These are phyloP conservation scores for Odontomachus brunneus DNA, from an alignment of 1,140 invertebrate genomes.

Conservation along the genomic window DNA sequence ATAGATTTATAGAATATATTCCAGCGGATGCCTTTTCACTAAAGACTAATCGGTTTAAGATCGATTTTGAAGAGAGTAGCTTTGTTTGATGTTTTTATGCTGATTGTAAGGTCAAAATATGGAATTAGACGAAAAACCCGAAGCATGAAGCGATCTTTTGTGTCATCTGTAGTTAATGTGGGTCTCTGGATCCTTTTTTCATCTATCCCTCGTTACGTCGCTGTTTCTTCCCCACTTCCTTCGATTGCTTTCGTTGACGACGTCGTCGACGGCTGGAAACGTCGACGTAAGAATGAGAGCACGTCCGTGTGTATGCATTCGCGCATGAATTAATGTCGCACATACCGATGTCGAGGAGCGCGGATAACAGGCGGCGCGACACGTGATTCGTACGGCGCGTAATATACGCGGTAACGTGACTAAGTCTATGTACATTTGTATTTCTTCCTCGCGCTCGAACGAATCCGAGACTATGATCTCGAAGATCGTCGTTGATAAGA, in stretches of 20 bases:
- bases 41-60: too few relatives aligned
- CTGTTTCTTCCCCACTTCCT: neutral
- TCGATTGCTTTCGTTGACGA: constrained; percentile 36
- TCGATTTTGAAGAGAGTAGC: too few relatives aligned
- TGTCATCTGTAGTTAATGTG: neutral
- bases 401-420: constrained; percentile 33
- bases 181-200: neutral
- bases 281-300: constrained; percentile 45
- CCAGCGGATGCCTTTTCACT: too few relatives aligned
- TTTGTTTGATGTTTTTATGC: too few relatives aligned
- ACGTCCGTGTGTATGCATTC: constrained; percentile 20
- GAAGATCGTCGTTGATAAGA: neutral
- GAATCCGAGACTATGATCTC: constrained; percentile 4
- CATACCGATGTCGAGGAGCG: constrained; percentile 54
- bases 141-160: too few relatives aligned
- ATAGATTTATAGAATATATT: too few relatives aligned
- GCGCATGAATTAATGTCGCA: constrained; percentile 50
- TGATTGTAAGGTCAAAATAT: too few relatives aligned
- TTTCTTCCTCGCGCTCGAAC: neutral
- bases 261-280: constrained; percentile 7
- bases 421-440: neutral
- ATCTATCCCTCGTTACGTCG: neutral
- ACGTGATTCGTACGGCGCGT: constrained; percentile 26
- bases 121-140: too few relatives aligned
- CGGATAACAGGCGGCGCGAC: constrained; percentile 29